phyloP scores from a whole-genome alignment of 2,113 vertebrate genomes.

The Archocentrus centrarchus region DNA sequence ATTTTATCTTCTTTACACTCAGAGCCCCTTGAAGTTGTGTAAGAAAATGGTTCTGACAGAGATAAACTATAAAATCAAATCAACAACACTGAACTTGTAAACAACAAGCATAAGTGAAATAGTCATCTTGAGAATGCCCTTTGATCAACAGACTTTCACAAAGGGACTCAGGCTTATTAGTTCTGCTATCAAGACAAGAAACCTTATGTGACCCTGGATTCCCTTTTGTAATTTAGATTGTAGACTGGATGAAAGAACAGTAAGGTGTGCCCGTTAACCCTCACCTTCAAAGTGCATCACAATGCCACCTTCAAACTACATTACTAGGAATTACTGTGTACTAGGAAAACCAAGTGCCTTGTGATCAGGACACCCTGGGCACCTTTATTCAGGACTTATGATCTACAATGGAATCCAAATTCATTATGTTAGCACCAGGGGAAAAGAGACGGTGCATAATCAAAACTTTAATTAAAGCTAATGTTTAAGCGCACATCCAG shows the following conservation, averaged over 20 bases:
- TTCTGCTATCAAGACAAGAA: slow-evolving; percentile 7
- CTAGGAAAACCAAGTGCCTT: not conserved
- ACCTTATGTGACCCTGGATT: not conserved
- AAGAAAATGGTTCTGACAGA: not conserved
- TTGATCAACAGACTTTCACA: slow-evolving; percentile 4
- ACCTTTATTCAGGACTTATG: not conserved
- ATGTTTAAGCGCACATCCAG: not conserved
- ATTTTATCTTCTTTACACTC: not conserved
- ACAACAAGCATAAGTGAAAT: not conserved
- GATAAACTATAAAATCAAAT: not conserved
- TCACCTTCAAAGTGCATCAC: not conserved
- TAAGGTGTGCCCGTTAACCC: not conserved
- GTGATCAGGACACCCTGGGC: not conserved
- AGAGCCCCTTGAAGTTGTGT: slow-evolving; percentile 2
- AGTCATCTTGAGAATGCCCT: not conserved
- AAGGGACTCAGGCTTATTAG: not conserved
- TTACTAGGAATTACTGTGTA: not conserved
- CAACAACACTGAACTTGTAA: not conserved
- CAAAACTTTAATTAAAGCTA: not conserved
- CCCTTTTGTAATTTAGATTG: not conserved
- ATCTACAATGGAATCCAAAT: not conserved
- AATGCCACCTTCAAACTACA: not conserved
- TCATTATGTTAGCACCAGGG: not conserved
- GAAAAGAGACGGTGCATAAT: not conserved
- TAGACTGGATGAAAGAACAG: not conserved